Conservation (phyloP, 53 echinoderm and acorn worm genomes). For the Echinometra lucunter region DNA sequence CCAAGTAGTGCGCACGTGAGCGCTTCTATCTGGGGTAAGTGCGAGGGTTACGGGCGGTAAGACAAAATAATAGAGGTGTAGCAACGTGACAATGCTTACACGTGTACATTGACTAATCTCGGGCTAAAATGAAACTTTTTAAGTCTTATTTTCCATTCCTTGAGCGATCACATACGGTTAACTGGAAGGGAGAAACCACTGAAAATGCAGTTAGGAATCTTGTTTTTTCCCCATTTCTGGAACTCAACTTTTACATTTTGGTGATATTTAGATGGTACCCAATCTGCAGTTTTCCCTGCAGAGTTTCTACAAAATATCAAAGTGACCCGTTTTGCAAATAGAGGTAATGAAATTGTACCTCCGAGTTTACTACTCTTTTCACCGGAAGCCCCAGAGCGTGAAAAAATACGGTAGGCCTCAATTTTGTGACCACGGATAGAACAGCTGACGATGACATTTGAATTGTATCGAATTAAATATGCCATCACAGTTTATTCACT, state of each 20-base stretch:
- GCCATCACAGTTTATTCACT: neutral
- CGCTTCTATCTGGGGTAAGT: neutral
- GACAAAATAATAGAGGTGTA: neutral
- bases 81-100: constrained; percentile 36
- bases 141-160: neutral
- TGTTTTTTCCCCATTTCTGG: neutral
- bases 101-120: constrained; percentile 29
- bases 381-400: neutral
- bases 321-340: neutral
- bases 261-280: neutral
- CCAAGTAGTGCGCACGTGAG: constrained; percentile 21
- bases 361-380: neutral
- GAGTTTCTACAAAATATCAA: neutral
- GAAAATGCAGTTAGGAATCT: neutral
- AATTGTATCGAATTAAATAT: neutral
- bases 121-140: neutral
- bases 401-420: neutral
- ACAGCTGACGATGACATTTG: neutral
- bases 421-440: neutral
- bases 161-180: neutral
- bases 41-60: neutral
- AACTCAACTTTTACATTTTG: neutral
- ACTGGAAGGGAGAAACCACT: neutral
- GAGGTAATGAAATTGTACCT: neutral
- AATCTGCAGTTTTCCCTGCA: neutral